phyloP scores from a whole-genome alignment of 2,888 invertebrate species.

The Ptychoptera albimana region DNA sequence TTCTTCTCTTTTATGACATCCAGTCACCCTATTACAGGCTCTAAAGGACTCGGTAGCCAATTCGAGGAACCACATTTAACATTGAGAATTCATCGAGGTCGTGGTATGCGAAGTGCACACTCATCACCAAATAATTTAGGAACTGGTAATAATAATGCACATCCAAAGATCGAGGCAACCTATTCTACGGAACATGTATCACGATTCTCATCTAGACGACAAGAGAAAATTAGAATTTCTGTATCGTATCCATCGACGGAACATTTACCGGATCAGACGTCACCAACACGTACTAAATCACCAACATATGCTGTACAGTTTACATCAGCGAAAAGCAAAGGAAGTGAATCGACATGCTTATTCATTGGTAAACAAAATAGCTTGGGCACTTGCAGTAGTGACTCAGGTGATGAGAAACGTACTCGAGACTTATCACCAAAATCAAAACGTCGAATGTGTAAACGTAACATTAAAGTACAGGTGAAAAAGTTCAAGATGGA shows the following conservation, averaged over 20 bases:
- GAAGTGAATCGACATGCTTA: slow-evolving; percentile 10
- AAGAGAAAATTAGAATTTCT: slow-evolving; percentile 64
- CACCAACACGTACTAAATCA: slow-evolving; percentile 12
- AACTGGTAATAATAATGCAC: slow-evolving; percentile 11
- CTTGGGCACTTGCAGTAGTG: neutral
- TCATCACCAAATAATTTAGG: slow-evolving; percentile 33
- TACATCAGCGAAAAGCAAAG: slow-evolving; percentile 12
- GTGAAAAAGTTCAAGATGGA: slow-evolving; percentile 87
- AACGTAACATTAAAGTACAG: slow-evolving; percentile 76
- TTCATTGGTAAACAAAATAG: neutral
- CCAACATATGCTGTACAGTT: neutral
- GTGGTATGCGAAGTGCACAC: slow-evolving; percentile 32
- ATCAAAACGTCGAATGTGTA: slow-evolving; percentile 48
- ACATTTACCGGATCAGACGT: slow-evolving; percentile 30
- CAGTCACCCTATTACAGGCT: slow-evolving; percentile 35
- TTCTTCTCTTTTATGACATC: too few species aligned
- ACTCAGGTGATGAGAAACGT: neutral
- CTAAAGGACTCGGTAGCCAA: slow-evolving; percentile 48
- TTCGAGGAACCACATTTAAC: slow-evolving; percentile 79
- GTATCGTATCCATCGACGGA: slow-evolving; percentile 71
- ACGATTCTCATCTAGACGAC: neutral
- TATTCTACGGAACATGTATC: neutral
- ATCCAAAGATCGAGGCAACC: slow-evolving; percentile 2
- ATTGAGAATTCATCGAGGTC: slow-evolving; percentile 75
- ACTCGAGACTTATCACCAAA: slow-evolving; percentile 1